Evolutionary conservation across 2,888 invertebrate genomes (phyloP).

Genomic region (Synergus gifuensis): DNA sequence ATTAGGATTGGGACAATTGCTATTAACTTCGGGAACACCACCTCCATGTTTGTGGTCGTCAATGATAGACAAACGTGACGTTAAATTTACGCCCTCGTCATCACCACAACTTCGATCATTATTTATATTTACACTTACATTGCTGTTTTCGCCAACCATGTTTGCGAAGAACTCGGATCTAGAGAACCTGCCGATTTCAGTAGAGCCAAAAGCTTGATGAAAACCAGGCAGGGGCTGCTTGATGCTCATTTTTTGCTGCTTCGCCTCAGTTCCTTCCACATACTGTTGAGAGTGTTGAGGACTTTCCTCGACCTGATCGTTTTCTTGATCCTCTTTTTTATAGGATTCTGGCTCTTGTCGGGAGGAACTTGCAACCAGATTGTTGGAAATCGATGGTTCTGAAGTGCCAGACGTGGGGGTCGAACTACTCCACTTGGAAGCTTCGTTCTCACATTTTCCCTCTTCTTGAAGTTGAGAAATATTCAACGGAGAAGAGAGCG

Average conservation of each 20-base stretch:
- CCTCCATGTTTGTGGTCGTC: constrained; percentile 42
- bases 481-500: constrained; percentile 54
- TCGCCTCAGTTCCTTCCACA: constrained; percentile 62
- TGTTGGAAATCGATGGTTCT: constrained; percentile 48
- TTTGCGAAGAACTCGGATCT: constrained; percentile 83
- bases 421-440: constrained; percentile 73
- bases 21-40: constrained; percentile 30
- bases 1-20: constrained; percentile 43
- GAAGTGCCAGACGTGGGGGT: constrained; percentile 41
- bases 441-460: constrained; percentile 57
- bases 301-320: constrained; percentile 43
- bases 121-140: constrained; percentile 74
- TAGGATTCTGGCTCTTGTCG: constrained; percentile 28
- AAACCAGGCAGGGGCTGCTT: constrained; percentile 86
- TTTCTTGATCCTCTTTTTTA: constrained; percentile 44
- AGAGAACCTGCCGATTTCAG: constrained; percentile 91
- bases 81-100: constrained; percentile 40
- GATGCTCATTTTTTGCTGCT: constrained; percentile 56
- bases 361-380: constrained; percentile 48
- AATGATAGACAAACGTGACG: constrained; percentile 49
- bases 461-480: constrained; percentile 59
- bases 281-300: constrained; percentile 39
- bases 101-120: constrained; percentile 55
- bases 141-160: constrained; percentile 78
- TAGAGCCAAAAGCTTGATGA: constrained; percentile 91